Percentiles rank a stretch among this genome's conserved stretches.
These are phyloP conservation scores for Acleris cristana DNA, from an alignment of 2,888 invertebrate species.

Conservation along the genomic window DNA sequence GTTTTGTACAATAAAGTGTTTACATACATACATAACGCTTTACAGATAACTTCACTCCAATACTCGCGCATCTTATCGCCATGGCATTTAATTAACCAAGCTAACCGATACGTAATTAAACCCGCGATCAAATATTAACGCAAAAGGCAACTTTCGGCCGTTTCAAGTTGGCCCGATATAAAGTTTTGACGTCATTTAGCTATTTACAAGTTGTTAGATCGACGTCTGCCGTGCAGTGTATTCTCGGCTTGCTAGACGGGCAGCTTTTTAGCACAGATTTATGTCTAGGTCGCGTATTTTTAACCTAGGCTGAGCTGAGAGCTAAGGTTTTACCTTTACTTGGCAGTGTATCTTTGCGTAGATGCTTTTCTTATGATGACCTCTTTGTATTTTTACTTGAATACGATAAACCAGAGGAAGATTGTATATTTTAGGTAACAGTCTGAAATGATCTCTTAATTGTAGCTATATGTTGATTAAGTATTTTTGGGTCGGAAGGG, in stretches of 20 bases:
- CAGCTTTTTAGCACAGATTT: slow-evolving; percentile 16
- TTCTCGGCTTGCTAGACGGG: slow-evolving; percentile 18
- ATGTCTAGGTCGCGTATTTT: slow-evolving; percentile 33
- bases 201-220: slow-evolving; percentile 60
- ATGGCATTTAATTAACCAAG: background rate
- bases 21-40: no score
- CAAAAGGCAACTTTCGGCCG: slow-evolving; percentile 68
- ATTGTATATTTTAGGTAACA: no score
- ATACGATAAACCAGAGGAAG: no score
- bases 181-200: slow-evolving; percentile 71
- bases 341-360: no score
- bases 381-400: no score
- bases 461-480: no score
- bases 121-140: slow-evolving; percentile 68
- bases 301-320: background rate
- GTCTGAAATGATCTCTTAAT: no score
- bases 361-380: no score
- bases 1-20: no score
- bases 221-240: slow-evolving; percentile 40
- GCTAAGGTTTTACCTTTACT: no score
- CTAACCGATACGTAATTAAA: slow-evolving; percentile 56
- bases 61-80: background rate
- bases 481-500: no score
- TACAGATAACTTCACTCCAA: no score
- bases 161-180: slow-evolving; percentile 64